phyloP scores from a whole-genome alignment of 2,797 vertebrate genomes.

The Ctenopoma kingsleyae region DNA sequence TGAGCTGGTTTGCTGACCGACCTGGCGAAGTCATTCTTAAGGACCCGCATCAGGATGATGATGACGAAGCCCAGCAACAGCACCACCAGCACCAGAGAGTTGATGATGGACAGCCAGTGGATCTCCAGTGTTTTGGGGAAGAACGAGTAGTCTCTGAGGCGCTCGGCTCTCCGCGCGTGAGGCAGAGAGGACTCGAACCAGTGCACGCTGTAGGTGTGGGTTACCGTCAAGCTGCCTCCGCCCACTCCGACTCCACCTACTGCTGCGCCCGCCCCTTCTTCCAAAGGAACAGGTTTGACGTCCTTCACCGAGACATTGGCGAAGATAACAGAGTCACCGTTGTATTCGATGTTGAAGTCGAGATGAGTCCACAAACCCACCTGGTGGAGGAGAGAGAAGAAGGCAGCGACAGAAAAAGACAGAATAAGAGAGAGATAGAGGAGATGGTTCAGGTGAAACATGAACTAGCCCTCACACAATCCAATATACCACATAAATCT shows the following conservation, averaged over 20 bases:
- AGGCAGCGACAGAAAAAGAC: too few species aligned
- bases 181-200: conserved; percentile 89
- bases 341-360: conserved; percentile 94
- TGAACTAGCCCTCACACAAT: too few species aligned
- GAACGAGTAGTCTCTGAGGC: conserved; percentile 89
- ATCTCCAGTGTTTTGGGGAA: conserved; percentile 95
- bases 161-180: conserved; percentile 84
- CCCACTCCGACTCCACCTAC: conserved; percentile 77
- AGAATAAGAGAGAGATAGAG: not conserved
- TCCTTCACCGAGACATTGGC: conserved; percentile 93
- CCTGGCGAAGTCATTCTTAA: conserved; percentile 94
- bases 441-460: not conserved
- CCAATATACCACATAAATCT: too few species aligned
- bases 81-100: conserved; percentile 94
- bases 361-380: conserved; percentile 94
- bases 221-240: conserved; percentile 81
- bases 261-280: conserved; percentile 80
- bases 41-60: conserved; percentile 95
- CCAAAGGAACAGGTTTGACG: conserved; percentile 91
- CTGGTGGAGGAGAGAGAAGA: conserved; percentile 53
- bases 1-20: conserved; percentile 38
- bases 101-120: conserved; percentile 96
- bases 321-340: conserved; percentile 89
- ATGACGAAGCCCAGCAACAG: conserved; percentile 94
- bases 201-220: conserved; percentile 91